phyloP scores from a whole-genome alignment of 2,113 vertebrate species.

The Alethe castanea region DNA sequence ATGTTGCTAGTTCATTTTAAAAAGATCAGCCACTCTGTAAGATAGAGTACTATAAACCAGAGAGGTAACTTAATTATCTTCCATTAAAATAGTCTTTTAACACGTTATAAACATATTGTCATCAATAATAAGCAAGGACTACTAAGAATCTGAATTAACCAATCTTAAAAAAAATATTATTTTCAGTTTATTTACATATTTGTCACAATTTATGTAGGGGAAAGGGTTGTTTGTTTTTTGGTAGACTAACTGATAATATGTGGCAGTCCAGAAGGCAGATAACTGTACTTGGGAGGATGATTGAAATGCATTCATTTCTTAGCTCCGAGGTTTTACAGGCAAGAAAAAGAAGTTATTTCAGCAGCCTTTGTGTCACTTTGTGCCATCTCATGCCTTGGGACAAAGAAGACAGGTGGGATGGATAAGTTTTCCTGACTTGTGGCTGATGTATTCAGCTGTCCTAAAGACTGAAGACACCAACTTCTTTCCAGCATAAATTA shows the following conservation, averaged over 20 bases:
- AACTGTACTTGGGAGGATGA: neutral
- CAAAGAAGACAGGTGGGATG: neutral
- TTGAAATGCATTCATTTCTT: neutral
- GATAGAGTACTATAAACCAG: neutral
- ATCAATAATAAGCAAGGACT: neutral
- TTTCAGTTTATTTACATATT: neutral
- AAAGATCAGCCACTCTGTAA: neutral
- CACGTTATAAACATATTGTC: fast-evolving
- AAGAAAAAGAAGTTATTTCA: neutral
- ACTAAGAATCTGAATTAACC: neutral
- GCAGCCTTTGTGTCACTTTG: neutral
- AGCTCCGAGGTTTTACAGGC: neutral
- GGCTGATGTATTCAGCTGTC: neutral
- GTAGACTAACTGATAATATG: neutral
- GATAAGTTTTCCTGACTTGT: neutral
- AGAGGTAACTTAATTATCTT: neutral
- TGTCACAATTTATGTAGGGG: neutral
- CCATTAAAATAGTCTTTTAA: neutral
- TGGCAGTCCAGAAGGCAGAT: neutral
- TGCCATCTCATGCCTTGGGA: neutral
- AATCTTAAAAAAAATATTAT: neutral
- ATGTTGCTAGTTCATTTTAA: neutral
- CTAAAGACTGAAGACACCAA: neutral
- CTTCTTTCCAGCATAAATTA: neutral
- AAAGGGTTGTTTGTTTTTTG: neutral